These are phyloP conservation scores for Lithophane socia DNA, from an alignment of 2,888 invertebrate genomes.

Conservation along the genomic window DNA sequence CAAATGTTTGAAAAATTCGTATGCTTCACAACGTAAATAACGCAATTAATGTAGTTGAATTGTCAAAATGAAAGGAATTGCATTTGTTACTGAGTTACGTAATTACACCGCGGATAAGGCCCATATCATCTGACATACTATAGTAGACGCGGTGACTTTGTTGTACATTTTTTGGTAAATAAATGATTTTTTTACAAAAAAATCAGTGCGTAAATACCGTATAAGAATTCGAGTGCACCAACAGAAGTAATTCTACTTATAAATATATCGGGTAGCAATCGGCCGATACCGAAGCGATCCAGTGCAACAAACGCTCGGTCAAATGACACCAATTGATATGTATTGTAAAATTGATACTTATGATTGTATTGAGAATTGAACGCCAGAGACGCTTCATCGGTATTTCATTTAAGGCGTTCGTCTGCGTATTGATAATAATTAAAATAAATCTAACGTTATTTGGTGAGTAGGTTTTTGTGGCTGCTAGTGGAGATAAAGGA, in stretches of 20 bases:
- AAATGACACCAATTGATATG: constrained; percentile 64
- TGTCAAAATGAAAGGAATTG: neutral
- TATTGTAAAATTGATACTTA: constrained; percentile 43
- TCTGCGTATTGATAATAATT: constrained; percentile 7
- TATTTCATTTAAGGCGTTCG: constrained; percentile 36
- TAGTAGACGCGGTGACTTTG: too few relatives aligned
- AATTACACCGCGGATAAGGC: neutral
- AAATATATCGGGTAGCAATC: constrained; percentile 58
- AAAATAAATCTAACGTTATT: constrained; percentile 14
- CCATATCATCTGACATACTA: neutral
- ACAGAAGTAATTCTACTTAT: constrained; percentile 53
- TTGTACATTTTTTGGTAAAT: too few relatives aligned
- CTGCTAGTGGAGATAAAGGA: neutral
- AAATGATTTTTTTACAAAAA: neutral
- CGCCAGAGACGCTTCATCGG: constrained; percentile 48
- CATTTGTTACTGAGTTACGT: neutral
- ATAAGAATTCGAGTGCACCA: constrained; percentile 17
- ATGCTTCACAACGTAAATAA: neutral
- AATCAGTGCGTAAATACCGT: constrained; percentile 11
- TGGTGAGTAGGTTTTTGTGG: neutral
- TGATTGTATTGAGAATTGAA: constrained; percentile 50
- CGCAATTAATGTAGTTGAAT: neutral
- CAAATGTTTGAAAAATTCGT: neutral
- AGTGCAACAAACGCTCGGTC: constrained; percentile 48
- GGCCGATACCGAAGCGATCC: constrained; percentile 55